Conservation (phyloP, 1,140 invertebrate species). For the Aphelenchoides besseyi region DNA sequence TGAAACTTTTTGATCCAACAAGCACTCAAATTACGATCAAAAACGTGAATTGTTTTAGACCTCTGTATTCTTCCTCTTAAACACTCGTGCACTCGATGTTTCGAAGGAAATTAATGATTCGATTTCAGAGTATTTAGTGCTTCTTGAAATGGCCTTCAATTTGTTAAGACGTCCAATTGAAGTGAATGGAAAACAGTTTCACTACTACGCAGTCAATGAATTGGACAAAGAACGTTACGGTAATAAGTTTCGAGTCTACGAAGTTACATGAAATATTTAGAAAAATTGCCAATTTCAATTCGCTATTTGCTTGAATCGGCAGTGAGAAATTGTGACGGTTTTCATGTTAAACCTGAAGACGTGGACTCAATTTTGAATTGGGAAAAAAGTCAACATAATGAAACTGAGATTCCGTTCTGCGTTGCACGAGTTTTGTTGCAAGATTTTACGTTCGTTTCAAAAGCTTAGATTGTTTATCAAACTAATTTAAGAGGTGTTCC, state of each 20-base stretch:
- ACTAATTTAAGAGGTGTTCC: constrained; percentile 81
- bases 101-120: no score
- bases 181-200: constrained; percentile 10
- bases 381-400: constrained; percentile 73
- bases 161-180: not conserved
- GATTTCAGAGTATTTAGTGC: no score
- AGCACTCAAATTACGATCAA: not conserved
- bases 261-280: constrained; percentile 49
- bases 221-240: constrained; percentile 8
- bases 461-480: constrained; percentile 55
- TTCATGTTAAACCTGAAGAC: constrained; percentile 78
- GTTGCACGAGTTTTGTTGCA: constrained; percentile 91
- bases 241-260: not conserved
- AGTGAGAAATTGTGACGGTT: constrained; percentile 90
- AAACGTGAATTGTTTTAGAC: not conserved
- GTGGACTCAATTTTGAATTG: constrained; percentile 87
- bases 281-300: constrained; percentile 82
- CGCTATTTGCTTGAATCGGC: constrained; percentile 88
- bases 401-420: constrained; percentile 90
- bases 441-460: constrained; percentile 72
- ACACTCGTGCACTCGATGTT: no score
- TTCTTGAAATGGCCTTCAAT: constrained; percentile 15
- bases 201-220: constrained; percentile 18
- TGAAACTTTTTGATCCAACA: no score
- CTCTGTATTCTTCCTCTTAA: not conserved